Conservation (phyloP, 2,113 vertebrate genomes). For the Mustela nigripes region DNA sequence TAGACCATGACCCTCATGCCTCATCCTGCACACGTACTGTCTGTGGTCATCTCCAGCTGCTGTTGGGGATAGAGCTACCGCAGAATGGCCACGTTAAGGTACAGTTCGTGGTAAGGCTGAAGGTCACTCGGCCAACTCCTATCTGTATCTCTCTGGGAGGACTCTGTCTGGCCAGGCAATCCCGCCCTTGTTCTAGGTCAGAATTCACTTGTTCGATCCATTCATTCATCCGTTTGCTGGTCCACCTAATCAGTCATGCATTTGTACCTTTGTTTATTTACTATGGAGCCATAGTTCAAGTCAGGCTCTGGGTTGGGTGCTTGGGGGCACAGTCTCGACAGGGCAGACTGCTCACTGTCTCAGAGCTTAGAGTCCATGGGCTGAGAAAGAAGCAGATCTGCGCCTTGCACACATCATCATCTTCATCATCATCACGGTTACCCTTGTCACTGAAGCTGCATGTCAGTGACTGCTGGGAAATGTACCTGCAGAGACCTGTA, state of each 20-base stretch:
- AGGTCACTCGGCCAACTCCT: neutral
- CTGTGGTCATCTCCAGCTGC: neutral
- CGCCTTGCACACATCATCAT: neutral
- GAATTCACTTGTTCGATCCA: neutral
- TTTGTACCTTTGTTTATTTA: neutral
- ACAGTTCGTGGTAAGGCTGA: neutral
- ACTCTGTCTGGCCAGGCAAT: neutral
- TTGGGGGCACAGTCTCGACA: neutral
- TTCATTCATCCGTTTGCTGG: neutral
- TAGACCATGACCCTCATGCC: neutral
- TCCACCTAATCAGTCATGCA: neutral
- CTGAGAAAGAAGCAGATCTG: neutral
- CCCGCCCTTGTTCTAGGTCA: neutral
- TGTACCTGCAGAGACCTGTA: neutral
- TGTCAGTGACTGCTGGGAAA: neutral
- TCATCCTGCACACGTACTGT: rapidly evolving
- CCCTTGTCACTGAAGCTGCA: neutral
- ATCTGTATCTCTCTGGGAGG: neutral
- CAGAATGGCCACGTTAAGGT: rapidly evolving
- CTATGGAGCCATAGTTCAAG: neutral
- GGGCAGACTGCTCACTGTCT: neutral
- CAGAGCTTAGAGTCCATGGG: neutral
- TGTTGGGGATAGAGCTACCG: neutral
- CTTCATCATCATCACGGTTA: neutral
- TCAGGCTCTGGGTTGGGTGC: neutral